Conservation (phyloP, 2,888 invertebrate species). For the Andrena camellia region DNA sequence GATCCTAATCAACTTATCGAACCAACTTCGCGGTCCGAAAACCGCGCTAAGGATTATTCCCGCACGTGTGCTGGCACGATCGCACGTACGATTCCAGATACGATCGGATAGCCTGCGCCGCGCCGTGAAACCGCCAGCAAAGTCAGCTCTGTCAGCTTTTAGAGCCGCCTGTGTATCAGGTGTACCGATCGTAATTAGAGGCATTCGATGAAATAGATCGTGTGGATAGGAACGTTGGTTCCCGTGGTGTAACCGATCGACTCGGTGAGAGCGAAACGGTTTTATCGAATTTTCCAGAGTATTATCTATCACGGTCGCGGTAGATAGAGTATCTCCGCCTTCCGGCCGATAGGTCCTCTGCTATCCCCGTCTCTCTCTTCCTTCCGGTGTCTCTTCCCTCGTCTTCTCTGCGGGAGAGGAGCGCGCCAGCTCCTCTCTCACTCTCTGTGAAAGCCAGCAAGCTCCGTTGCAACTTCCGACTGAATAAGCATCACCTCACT, state of each 20-base stretch:
- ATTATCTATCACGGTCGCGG: conserved; percentile 73
- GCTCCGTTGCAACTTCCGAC: conserved; percentile 80
- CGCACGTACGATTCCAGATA: conserved; percentile 11
- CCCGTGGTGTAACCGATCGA: conserved; percentile 42
- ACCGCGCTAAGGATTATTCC: background rate
- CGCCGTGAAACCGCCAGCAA: conserved; percentile 2
- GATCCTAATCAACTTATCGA: conserved; percentile 13
- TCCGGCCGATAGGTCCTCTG: conserved; percentile 80
- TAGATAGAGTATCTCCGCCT: conserved; percentile 81
- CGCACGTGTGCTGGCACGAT: background rate
- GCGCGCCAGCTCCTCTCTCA: conserved; percentile 6
- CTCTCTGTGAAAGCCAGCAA: conserved; percentile 74
- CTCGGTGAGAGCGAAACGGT: conserved; percentile 46
- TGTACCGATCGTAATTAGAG: conserved; percentile 52
- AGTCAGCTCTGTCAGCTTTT: conserved; percentile 33
- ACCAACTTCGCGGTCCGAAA: conserved; percentile 16
- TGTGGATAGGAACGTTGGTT: conserved; percentile 2
- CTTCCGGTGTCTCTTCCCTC: conserved; percentile 56
- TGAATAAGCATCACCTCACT: conserved; percentile 81
- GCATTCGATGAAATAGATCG: conserved; percentile 41
- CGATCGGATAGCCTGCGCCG: background rate
- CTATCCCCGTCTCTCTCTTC: conserved; percentile 37
- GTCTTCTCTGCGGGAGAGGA: conserved; percentile 31
- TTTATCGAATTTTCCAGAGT: conserved; percentile 70
- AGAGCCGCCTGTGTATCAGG: conserved; percentile 13